Evolutionary conservation across 2,797 vertebrate species (phyloP).

Genomic region (Ctenopoma multispine): DNA sequence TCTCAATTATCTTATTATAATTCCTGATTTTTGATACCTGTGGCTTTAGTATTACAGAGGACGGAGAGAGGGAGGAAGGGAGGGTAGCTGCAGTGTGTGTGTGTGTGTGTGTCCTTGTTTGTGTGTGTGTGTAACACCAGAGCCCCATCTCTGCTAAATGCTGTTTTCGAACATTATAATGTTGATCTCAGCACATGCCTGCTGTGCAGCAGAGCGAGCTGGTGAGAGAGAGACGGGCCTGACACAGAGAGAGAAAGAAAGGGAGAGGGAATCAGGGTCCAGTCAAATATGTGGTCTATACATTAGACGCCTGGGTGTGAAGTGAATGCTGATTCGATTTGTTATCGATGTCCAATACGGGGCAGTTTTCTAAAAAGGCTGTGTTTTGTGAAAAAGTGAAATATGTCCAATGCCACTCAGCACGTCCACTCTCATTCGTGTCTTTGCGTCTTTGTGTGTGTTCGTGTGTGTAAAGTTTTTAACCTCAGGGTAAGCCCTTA

Average conservation of each 20-base stretch:
- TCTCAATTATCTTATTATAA: too few species aligned
- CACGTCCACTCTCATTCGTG: not conserved
- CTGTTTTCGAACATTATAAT: conserved; percentile 86
- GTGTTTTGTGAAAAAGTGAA: conserved; percentile 38
- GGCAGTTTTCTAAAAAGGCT: conserved; percentile 24
- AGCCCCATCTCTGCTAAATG: conserved; percentile 71
- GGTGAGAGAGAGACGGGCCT: conserved; percentile 71
- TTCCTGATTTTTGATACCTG: not conserved
- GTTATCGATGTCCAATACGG: conserved; percentile 24
- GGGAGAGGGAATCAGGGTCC: conserved; percentile 61
- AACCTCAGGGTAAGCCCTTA: conserved; percentile 39
- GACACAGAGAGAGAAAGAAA: conserved; percentile 57
- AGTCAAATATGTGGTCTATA: conserved; percentile 67
- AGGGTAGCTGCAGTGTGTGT: conserved; percentile 29
- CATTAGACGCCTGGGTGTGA: conserved; percentile 48
- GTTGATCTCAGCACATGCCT: conserved; percentile 88
- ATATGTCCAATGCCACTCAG: conserved; percentile 25
- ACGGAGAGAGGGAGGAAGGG: conserved; percentile 23
- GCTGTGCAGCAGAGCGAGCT: conserved; percentile 82
- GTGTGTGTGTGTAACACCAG: conserved; percentile 45
- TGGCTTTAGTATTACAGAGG: conserved; percentile 37
- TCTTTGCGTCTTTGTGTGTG: conserved; percentile 26
- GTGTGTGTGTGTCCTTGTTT: conserved; percentile 8
- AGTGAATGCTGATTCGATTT: conserved; percentile 39
- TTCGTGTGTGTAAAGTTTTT: conserved; percentile 23